phyloP scores from a whole-genome alignment of 1,140 invertebrate species.

The Sitodiplosis mosellana region DNA sequence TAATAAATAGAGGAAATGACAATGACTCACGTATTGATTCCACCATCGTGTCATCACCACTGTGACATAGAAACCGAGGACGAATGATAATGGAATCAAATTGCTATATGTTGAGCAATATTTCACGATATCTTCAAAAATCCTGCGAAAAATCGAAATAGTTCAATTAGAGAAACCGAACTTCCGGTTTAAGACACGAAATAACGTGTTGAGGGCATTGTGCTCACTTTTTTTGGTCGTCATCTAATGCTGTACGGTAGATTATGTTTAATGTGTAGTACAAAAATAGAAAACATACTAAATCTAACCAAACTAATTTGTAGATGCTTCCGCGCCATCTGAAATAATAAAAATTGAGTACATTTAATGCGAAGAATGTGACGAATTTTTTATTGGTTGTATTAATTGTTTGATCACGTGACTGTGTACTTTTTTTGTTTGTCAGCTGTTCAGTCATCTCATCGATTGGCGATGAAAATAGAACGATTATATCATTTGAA shows the following conservation, averaged over 20 bases:
- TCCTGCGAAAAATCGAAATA: slow-evolving; percentile 21
- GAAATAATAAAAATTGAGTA: slow-evolving; percentile 25
- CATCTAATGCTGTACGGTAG: slow-evolving; percentile 61
- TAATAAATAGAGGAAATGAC: neutral
- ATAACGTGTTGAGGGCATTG: neutral
- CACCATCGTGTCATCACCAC: slow-evolving; percentile 88
- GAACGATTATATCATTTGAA: no score
- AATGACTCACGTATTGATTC: slow-evolving; percentile 47
- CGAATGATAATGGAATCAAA: slow-evolving; percentile 68
- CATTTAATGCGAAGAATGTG: no score
- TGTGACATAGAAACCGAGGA: slow-evolving; percentile 81
- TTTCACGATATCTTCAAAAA: slow-evolving; percentile 55
- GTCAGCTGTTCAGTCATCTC: no score
- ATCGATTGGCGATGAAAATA: no score
- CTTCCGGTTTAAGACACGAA: neutral
- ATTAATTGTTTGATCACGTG: no score
- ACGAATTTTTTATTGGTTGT: no score
- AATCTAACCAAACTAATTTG: slow-evolving; percentile 87
- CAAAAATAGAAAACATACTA: slow-evolving; percentile 58
- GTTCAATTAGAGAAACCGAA: neutral
- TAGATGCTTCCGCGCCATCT: slow-evolving; percentile 94
- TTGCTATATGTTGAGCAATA: slow-evolving; percentile 63
- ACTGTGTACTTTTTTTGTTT: no score
- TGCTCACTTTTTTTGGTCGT: slow-evolving; percentile 55
- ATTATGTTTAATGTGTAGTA: slow-evolving; percentile 72